Evolutionary conservation across 1,140 invertebrate genomes (phyloP).

Genomic region (Stegodyphus mimosarum): DNA sequence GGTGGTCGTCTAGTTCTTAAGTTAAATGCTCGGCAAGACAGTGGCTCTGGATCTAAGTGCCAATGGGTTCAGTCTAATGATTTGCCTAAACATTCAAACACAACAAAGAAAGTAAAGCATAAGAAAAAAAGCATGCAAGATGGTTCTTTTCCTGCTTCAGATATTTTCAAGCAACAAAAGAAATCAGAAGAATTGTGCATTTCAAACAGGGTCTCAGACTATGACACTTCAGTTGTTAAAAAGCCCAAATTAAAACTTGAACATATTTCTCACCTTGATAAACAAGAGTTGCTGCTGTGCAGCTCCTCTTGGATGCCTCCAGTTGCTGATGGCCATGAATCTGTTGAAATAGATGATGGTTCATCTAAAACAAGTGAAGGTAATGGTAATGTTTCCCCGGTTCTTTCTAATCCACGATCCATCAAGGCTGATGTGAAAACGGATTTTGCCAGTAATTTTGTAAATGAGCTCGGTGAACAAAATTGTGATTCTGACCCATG

Average conservation of each 20-base stretch:
- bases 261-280: conserved; percentile 1
- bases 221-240: conserved; percentile 21
- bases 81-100: conserved; percentile 46
- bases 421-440: conserved; percentile 16
- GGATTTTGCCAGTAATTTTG: conserved; percentile 5
- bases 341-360: conserved; percentile 41
- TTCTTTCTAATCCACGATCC: conserved; percentile 33
- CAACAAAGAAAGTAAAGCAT: conserved; percentile 32
- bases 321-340: conserved; percentile 47
- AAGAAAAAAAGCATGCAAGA: conserved; percentile 45
- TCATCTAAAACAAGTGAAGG: conserved; percentile 58
- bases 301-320: conserved; percentile 53
- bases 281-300: conserved; percentile 20
- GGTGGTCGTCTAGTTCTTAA: conserved; percentile 64
- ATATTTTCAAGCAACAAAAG: neutral
- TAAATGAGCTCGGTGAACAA: conserved; percentile 9
- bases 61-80: conserved; percentile 64
- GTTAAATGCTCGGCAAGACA: conserved; percentile 64
- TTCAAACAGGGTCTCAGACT: neutral
- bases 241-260: conserved; percentile 42
- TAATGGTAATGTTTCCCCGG: conserved; percentile 50
- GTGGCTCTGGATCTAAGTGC: conserved; percentile 57
- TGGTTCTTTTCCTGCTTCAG: neutral
- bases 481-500: conserved; percentile 21
- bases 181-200: conserved; percentile 21